Evolutionary conservation across 2,888 invertebrate species (phyloP).

Genomic region (Ellobium chinense): DNA sequence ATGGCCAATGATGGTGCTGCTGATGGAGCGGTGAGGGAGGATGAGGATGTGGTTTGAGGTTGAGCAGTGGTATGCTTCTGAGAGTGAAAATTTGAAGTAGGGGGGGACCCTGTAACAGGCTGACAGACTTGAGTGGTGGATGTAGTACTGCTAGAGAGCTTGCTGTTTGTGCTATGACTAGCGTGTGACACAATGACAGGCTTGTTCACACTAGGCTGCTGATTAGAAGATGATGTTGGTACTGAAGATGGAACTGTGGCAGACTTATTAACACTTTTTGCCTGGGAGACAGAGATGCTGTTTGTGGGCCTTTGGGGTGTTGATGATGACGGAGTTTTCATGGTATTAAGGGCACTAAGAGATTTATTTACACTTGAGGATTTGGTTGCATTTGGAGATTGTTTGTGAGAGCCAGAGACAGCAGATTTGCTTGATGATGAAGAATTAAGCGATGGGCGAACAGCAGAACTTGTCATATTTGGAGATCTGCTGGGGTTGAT

Average conservation of each 20-base stretch:
- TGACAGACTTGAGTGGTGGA: neutral
- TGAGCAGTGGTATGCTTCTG: slow-evolving; percentile 8
- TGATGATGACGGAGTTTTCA: slow-evolving; percentile 24
- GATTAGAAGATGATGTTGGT: neutral
- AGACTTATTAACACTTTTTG: slow-evolving; percentile 16
- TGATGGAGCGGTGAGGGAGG: slow-evolving; percentile 33
- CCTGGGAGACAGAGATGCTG: slow-evolving; percentile 12
- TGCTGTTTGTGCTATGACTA: neutral
- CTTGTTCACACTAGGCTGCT: neutral
- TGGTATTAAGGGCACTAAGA: neutral
- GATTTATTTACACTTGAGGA: slow-evolving; percentile 13
- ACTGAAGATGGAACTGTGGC: neutral
- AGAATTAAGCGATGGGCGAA: neutral
- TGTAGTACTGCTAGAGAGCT: neutral
- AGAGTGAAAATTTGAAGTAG: neutral
- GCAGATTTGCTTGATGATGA: neutral
- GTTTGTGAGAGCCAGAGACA: slow-evolving; percentile 17
- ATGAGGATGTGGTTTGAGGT: slow-evolving; percentile 6
- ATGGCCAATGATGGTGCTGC: neutral
- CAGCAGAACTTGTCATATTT: neutral
- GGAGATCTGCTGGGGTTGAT: slow-evolving; percentile 10
- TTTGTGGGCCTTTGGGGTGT: neutral
- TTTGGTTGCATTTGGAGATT: neutral
- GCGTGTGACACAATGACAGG: neutral
- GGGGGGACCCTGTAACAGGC: neutral